These are phyloP conservation scores for Labeo calbasu DNA, from an alignment of 2,797 vertebrate species.

Conservation along the genomic window DNA sequence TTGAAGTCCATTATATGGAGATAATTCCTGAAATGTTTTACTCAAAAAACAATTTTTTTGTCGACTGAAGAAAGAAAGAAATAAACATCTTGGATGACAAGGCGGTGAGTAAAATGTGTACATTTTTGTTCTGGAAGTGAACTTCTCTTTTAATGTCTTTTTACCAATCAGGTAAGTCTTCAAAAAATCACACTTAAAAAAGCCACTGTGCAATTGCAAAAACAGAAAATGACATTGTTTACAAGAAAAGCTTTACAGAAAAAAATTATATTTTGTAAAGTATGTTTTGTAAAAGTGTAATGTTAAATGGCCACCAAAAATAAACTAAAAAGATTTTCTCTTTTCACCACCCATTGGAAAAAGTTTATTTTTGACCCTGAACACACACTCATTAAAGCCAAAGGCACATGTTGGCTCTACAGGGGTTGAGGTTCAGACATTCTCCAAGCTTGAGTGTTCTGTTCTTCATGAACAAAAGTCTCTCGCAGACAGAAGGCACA, in stretches of 20 bases:
- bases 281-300: neutral
- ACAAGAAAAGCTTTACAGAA: neutral
- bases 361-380: neutral
- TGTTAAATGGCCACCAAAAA: neutral
- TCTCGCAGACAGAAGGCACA: conserved; percentile 18
- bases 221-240: neutral
- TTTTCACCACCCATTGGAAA: neutral
- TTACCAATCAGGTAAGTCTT: neutral
- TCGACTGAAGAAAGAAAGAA: too few relatives aligned
- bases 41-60: too few relatives aligned
- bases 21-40: too few relatives aligned
- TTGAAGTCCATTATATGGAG: too few relatives aligned
- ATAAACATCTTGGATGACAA: too few relatives aligned
- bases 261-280: neutral
- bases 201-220: neutral
- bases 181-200: neutral
- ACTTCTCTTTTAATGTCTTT: too few relatives aligned
- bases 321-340: neutral
- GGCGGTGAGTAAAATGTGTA: too few relatives aligned
- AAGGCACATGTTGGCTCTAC: conserved; percentile 13
- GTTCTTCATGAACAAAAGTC: conserved; percentile 23
- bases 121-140: too few relatives aligned
- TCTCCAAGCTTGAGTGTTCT: neutral
- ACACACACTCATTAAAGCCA: neutral
- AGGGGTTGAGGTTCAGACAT: conserved; percentile 6